Conservation (phyloP, 92 coral and sea anemone species). For the Isaurus tuberculatus region DNA sequence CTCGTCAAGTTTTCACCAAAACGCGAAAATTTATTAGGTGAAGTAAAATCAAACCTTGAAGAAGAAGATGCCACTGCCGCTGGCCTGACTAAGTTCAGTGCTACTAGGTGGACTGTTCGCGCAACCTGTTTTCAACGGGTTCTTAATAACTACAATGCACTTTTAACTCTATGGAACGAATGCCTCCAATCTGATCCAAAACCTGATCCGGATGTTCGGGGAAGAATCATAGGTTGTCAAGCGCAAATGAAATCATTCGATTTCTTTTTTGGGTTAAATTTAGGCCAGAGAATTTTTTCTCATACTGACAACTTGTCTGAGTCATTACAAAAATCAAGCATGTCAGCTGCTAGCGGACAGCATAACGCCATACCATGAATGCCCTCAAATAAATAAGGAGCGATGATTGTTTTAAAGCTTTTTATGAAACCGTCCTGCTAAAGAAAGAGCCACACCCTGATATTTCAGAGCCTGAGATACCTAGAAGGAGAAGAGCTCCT, state of each 20-base stretch:
- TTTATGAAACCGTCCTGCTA: constrained; percentile 49
- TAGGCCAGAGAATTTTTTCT: constrained; percentile 49
- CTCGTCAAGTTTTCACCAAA: constrained; percentile 66
- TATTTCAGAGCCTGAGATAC: constrained; percentile 50
- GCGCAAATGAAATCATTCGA: constrained; percentile 67
- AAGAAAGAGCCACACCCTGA: constrained; percentile 41
- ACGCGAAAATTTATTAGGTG: constrained; percentile 55
- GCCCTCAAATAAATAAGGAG: constrained; percentile 46
- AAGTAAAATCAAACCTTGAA: constrained; percentile 54
- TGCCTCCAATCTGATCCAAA: constrained; percentile 58
- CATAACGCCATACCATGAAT: constrained; percentile 45
- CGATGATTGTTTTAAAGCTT: constrained; percentile 42
- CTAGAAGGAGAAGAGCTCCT: constrained; percentile 40
- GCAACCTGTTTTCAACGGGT: constrained; percentile 45
- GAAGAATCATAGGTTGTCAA: constrained; percentile 65
- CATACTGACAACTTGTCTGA: constrained; percentile 55
- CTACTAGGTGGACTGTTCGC: constrained; percentile 50
- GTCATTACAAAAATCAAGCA: constrained; percentile 48
- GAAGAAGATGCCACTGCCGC: constrained; percentile 55
- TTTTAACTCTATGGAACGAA: constrained; percentile 55
- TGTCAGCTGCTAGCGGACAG: constrained; percentile 54
- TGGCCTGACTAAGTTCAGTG: constrained; percentile 48
- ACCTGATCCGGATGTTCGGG: constrained; percentile 60
- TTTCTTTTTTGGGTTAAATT: constrained; percentile 57
- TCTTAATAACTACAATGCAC: constrained; percentile 47